Evolutionary conservation across 2,113 vertebrate genomes (phyloP).

Genomic region (Leuciscus idus): DNA sequence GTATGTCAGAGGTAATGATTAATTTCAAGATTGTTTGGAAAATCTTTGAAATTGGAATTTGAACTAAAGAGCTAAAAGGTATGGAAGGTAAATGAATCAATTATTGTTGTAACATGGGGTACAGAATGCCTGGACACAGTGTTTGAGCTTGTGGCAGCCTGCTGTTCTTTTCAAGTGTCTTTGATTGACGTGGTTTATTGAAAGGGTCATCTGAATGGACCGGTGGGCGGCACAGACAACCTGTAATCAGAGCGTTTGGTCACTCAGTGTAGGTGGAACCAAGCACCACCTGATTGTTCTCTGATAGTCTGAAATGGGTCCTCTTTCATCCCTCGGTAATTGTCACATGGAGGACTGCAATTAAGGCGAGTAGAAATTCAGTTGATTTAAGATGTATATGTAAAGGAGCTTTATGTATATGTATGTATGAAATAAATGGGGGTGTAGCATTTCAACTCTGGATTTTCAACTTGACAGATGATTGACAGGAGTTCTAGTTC

Average conservation of each 20-base stretch:
- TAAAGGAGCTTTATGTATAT: not conserved
- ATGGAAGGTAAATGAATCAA: conserved; percentile 19
- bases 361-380: conserved; percentile 18
- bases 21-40: not conserved
- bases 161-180: conserved; percentile 20
- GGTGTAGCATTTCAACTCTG: not conserved
- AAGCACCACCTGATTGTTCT: conserved; percentile 34
- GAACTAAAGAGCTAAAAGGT: not conserved
- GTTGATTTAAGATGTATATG: not conserved
- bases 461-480: too few relatives aligned
- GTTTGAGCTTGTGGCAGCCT: not conserved
- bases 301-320: conserved; percentile 38
- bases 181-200: conserved; percentile 22
- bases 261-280: not conserved
- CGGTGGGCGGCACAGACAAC: not conserved
- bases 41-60: not conserved
- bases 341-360: not conserved
- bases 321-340: conserved; percentile 6
- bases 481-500: too few relatives aligned
- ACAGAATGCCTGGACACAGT: conserved; percentile 1
- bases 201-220: conserved; percentile 31
- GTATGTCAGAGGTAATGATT: not conserved
- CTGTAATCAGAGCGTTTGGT: conserved; percentile 46
- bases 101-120: conserved; percentile 2
- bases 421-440: not conserved